Percentiles rank a stretch among this genome's conserved stretches.
phyloP scores from a whole-genome alignment of 2,888 invertebrate genomes.

The Volucella inanis region DNA sequence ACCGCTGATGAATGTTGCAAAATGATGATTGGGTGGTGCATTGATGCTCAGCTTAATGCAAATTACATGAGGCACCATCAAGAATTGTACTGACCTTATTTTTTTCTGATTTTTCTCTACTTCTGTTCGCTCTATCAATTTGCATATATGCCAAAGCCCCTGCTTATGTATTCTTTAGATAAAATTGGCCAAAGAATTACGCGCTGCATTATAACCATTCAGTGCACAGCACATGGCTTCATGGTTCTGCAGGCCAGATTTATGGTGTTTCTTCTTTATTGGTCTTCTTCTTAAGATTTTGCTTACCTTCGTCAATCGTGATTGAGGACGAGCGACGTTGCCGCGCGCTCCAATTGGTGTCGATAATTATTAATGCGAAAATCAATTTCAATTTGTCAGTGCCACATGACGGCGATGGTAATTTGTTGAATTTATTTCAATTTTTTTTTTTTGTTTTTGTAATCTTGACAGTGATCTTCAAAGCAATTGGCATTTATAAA shows the following conservation, averaged over 20 bases:
- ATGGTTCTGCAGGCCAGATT: slow-evolving; percentile 10
- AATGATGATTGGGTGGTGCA: slow-evolving; percentile 52
- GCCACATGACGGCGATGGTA: not conserved
- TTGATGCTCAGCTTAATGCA: slow-evolving; percentile 59
- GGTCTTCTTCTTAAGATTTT: not conserved
- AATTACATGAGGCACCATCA: slow-evolving; percentile 63
- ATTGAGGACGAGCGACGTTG: slow-evolving; percentile 59
- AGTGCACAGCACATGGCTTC: slow-evolving; percentile 39
- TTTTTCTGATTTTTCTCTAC: slow-evolving; percentile 15
- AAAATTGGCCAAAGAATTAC: slow-evolving; percentile 62
- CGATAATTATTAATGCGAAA: slow-evolving; percentile 62
- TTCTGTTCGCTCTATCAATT: slow-evolving; percentile 41
- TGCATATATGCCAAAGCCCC: slow-evolving; percentile 41
- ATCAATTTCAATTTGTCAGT: slow-evolving; percentile 59
- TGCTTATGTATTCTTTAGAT: slow-evolving; percentile 39
- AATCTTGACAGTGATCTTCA: slow-evolving; percentile 21
- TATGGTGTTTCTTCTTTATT: slow-evolving; percentile 45
- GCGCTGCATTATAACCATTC: slow-evolving; percentile 61
- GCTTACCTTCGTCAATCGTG: slow-evolving; percentile 42
- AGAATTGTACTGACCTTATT: slow-evolving; percentile 71
- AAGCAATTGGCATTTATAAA: slow-evolving; percentile 19
- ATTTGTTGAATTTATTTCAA: no score
- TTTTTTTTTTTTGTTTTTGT: no score
- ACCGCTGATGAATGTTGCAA: slow-evolving; percentile 21
- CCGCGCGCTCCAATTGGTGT: slow-evolving; percentile 69